Percentiles rank a stretch among this genome's conserved stretches.
Evolutionary conservation across 2,113 vertebrate species (phyloP).

Genomic region (Microtus richardsoni): DNA sequence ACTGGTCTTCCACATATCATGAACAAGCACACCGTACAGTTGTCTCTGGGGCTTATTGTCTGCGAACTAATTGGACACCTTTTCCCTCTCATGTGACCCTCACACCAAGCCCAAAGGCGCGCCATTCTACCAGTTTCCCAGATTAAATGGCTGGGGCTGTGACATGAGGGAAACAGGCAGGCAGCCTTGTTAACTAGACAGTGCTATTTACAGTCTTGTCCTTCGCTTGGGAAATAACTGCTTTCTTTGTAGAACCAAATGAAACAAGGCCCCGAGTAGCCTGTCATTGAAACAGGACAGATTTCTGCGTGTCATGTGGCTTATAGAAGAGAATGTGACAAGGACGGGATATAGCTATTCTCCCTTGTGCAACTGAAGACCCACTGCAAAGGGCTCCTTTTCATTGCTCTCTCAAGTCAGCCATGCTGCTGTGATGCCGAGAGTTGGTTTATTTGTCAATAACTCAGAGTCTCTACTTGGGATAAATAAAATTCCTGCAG

Average conservation of each 20-base stretch:
- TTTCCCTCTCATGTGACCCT: not conserved
- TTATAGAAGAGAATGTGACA: not conserved
- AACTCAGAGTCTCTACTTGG: conserved; percentile 37
- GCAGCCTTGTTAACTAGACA: not conserved
- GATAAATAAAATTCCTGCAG: conserved; percentile 13
- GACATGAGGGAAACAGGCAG: not conserved
- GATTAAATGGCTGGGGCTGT: not conserved
- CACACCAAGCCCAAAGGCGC: not conserved
- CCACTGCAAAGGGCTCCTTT: not conserved
- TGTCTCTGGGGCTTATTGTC: not conserved
- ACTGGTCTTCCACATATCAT: not conserved
- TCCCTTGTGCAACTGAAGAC: not conserved
- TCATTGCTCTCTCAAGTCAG: not conserved
- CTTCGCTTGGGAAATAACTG: conserved; percentile 37
- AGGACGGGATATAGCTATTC: not conserved
- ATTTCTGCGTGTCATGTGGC: not conserved
- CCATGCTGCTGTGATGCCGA: not conserved
- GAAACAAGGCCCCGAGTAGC: not conserved
- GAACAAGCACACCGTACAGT: not conserved
- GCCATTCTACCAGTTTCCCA: not conserved
- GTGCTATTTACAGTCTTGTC: not conserved
- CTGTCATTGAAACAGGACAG: not conserved
- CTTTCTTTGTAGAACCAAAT: conserved; percentile 35
- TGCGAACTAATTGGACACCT: not conserved
- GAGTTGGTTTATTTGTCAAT: conserved; percentile 49